These are phyloP conservation scores for Dendronephthya gigantea DNA, from an alignment of 64 coral and sea anemone genomes.

Conservation along the genomic window DNA sequence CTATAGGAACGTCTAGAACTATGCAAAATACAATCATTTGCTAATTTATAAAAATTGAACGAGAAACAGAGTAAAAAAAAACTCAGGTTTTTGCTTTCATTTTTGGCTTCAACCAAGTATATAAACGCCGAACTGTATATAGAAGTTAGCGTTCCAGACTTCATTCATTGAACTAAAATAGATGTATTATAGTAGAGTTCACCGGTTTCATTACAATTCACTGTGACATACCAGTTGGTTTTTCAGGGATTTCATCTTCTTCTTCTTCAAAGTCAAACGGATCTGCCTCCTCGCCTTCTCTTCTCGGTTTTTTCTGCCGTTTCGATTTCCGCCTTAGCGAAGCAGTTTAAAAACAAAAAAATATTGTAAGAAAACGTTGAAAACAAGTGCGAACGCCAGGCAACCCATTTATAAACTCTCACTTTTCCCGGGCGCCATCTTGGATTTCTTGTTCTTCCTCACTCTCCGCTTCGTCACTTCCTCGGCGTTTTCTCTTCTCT, in stretches of 20 bases:
- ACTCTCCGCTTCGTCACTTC: conserved; percentile 43
- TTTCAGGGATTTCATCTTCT: conserved; percentile 32
- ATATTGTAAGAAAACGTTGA: not conserved
- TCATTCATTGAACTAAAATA: too few relatives aligned
- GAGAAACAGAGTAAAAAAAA: too few relatives aligned
- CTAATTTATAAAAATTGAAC: too few relatives aligned
- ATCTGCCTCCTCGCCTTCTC: conserved; percentile 71
- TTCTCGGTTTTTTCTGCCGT: conserved; percentile 62
- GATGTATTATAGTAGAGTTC: too few relatives aligned
- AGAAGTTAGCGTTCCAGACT: too few relatives aligned
- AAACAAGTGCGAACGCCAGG: not conserved
- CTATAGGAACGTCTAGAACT: too few relatives aligned
- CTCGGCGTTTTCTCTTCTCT: conserved; percentile 49
- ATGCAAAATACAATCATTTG: too few relatives aligned
- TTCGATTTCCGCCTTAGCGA: conserved; percentile 32
- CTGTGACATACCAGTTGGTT: conserved; percentile 29
- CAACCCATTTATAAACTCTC: not conserved
- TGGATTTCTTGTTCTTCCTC: conserved; percentile 38
- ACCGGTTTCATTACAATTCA: too few relatives aligned
- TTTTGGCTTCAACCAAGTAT: too few relatives aligned
- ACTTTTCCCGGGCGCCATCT: conserved; percentile 1
- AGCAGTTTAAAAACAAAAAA: not conserved
- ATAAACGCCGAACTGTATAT: too few relatives aligned
- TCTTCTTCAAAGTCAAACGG: conserved; percentile 83
- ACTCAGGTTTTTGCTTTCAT: too few relatives aligned